A percentile compares a stretch with the other conserved stretches of the same genome.
These are phyloP conservation scores for Melikaiella ostensackeni DNA, from an alignment of 2,888 invertebrate species.

Conservation along the genomic window DNA sequence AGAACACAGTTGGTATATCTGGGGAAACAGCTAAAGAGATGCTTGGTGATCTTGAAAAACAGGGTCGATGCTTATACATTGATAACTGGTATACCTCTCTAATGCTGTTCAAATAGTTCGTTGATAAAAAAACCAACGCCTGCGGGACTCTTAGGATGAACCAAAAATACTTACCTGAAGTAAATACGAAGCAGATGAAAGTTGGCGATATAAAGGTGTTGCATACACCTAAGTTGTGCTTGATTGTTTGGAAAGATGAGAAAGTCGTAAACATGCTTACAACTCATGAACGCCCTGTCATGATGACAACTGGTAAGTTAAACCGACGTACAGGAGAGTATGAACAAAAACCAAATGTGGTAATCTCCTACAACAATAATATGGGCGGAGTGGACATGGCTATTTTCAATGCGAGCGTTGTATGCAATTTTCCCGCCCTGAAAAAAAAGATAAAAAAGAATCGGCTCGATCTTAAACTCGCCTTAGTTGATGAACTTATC, in stretches of 20 bases:
- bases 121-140: not conserved
- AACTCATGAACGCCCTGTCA: slow-evolving; percentile 35
- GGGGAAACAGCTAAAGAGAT: no score
- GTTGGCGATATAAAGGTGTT: not conserved
- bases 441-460: slow-evolving; percentile 28
- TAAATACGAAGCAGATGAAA: not conserved
- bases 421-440: slow-evolving; percentile 13
- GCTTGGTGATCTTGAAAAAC: no score
- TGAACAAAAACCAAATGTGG: slow-evolving; percentile 42
- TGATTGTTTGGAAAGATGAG: slow-evolving; percentile 2
- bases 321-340: slow-evolving; percentile 36
- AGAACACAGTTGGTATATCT: no score
- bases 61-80: no score
- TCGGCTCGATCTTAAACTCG: slow-evolving; percentile 19
- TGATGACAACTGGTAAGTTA: slow-evolving; percentile 37
- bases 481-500: slow-evolving; percentile 26
- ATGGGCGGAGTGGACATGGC: slow-evolving; percentile 43
- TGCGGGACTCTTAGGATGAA: not conserved
- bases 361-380: slow-evolving; percentile 44
- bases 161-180: not conserved
- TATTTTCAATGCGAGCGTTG: slow-evolving; percentile 31
- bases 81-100: no score
- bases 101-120: no score
- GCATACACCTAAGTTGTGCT: no score
- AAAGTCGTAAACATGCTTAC: slow-evolving; percentile 33